phyloP scores from a whole-genome alignment of 2,888 invertebrate species.

The Hirtodrosophila histrioides region DNA sequence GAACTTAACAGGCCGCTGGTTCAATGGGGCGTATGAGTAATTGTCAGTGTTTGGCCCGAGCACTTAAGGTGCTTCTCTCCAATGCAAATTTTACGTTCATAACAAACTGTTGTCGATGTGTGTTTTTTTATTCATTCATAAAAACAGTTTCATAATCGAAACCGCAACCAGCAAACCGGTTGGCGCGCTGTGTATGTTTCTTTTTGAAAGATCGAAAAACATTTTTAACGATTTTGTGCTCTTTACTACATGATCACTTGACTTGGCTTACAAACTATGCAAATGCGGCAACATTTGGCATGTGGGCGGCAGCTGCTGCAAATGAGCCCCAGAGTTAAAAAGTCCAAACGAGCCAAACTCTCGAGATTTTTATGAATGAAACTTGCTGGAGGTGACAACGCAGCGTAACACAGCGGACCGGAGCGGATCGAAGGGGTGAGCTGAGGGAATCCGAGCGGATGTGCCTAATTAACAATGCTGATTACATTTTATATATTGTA shows the following conservation, averaged over 20 bases:
- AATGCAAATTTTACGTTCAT: slow-evolving; percentile 52
- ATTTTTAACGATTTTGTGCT: slow-evolving; percentile 73
- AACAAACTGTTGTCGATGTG: slow-evolving; percentile 19
- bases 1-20: slow-evolving; percentile 37
- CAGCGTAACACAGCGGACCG: slow-evolving; percentile 21
- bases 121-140: slow-evolving; percentile 61
- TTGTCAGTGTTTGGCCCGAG: slow-evolving; percentile 28
- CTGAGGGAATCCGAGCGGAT: slow-evolving; percentile 50
- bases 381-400: slow-evolving; percentile 65
- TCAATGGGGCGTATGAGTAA: slow-evolving; percentile 65
- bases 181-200: slow-evolving; percentile 22
- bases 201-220: slow-evolving; percentile 69
- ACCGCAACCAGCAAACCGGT: slow-evolving; percentile 54
- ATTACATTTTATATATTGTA: slow-evolving; percentile 65
- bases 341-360: slow-evolving; percentile 31
- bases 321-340: slow-evolving; percentile 27
- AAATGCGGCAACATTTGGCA: slow-evolving; percentile 59
- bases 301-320: slow-evolving; percentile 62
- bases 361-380: slow-evolving; percentile 72
- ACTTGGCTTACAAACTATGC: slow-evolving; percentile 74
- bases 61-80: slow-evolving; percentile 34
- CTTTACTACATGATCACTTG: slow-evolving; percentile 64
- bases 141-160: slow-evolving; percentile 66
- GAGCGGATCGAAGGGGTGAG: background rate
- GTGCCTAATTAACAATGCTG: slow-evolving; percentile 76